Conservation (phyloP, 30 jellyfish, hydroid and myxozoan genomes). For the Euphysa ruthae region DNA sequence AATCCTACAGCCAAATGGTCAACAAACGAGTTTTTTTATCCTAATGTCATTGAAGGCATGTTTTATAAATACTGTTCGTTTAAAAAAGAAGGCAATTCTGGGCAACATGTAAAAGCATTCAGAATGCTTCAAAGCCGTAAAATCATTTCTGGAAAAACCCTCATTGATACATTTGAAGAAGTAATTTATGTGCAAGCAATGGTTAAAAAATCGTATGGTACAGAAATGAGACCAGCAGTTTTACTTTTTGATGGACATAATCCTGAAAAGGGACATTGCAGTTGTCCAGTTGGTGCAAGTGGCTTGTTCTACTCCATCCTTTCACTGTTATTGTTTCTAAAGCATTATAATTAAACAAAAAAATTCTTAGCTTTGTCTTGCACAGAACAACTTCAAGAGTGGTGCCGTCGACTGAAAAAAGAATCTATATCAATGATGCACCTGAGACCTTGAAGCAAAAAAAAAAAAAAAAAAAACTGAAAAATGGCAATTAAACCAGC, state of each 20-base stretch:
- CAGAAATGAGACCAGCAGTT: constrained; percentile 5
- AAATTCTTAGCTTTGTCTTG: background rate
- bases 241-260: background rate
- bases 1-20: background rate
- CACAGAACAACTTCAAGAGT: constrained; percentile 1
- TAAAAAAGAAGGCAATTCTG: background rate
- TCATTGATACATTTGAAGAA: background rate
- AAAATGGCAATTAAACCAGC: background rate
- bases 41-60: background rate
- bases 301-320: background rate
- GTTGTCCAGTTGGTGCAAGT: constrained; percentile 6
- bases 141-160: background rate
- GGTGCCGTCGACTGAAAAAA: background rate
- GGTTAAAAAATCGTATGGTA: constrained; percentile 5
- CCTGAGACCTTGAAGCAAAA: background rate
- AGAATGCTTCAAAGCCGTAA: too few relatives aligned
- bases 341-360: constrained; percentile 1
- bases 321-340: constrained; percentile 1
- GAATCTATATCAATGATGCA: background rate
- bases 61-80: background rate
- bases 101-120: background rate
- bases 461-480: background rate
- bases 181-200: background rate
- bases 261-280: constrained; percentile 8
- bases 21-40: background rate